These are phyloP conservation scores for Petroica traversi DNA, from an alignment of 2,113 vertebrate genomes.

Conservation along the genomic window DNA sequence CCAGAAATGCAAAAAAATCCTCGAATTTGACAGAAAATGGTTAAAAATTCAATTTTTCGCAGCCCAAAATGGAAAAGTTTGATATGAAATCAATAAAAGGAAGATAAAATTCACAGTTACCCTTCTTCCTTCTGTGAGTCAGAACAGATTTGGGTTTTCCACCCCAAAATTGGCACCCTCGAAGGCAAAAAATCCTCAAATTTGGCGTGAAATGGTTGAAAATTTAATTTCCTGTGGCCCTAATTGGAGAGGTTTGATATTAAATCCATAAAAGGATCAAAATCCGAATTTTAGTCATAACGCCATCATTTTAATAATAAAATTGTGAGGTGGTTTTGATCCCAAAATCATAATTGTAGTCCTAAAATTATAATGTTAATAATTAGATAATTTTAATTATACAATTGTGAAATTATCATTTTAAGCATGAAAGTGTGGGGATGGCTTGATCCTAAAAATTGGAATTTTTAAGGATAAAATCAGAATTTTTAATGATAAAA, in stretches of 20 bases:
- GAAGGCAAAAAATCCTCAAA: neutral
- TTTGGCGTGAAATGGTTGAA: too few species aligned
- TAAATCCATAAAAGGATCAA: neutral
- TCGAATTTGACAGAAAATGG: neutral
- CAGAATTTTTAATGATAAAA: too few species aligned
- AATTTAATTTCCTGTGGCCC: too few species aligned
- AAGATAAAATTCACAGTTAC: rapidly evolving
- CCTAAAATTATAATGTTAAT: neutral
- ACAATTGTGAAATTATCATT: too few species aligned
- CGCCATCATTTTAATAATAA: neutral
- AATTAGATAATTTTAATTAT: too few species aligned
- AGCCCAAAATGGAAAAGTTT: neutral
- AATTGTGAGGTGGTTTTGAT: neutral
- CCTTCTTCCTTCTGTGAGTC: too few species aligned
- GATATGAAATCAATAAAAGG: neutral
- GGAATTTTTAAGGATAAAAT: too few species aligned
- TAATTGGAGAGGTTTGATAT: rapidly evolving
- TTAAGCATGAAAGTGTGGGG: too few species aligned
- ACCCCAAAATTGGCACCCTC: too few species aligned
- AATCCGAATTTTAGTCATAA: neutral
- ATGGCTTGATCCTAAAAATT: too few species aligned
- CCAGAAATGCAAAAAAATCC: too few species aligned
- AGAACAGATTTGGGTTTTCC: too few species aligned
- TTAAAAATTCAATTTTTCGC: neutral
- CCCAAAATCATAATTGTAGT: neutral